Evolutionary conservation across 2,888 invertebrate genomes (phyloP), one percentile per base, ranked within the genome.

Genomic region (Scaptomyza reducta): DNA sequence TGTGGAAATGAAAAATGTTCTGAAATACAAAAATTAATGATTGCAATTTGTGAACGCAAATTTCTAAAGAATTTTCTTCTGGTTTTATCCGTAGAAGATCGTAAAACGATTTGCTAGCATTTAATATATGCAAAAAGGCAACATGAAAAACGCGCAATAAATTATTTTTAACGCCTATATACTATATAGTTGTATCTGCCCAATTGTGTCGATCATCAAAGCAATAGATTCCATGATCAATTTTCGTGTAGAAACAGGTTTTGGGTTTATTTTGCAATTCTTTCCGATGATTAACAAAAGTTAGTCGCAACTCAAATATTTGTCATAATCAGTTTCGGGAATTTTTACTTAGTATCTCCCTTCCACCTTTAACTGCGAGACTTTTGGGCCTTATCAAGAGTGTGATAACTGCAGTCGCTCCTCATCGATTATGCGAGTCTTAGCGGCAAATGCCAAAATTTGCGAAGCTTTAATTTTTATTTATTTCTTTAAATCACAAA

Each of bases 341-440:
- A 60, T 64, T 50, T 44, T 25, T 35, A n/a, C 14, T 55, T 29
- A 56, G 27, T 35, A 51, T 13, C 29, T 1, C 6, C 35, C 29
- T 29, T 47, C 9, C 16, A 31, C 18, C 42, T 58, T 58, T 61
- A 46, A 10, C 63, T 40, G 41, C 9, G 6, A 4, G 27, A 16
- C 18, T 31, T 18, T 14, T 22, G 22, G 22, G 22, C 5, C 57
- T 73, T 74, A 73, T 73, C 81, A 58, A 47, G 9, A 0, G 3
- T 31, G 49, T 67, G 71, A 63, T 71, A 63, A 42, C 46, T 70
- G 70, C 78, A 60, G 58, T 58, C 45, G 2, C n/a, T n/a, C 55
- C 74, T 64, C 83, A 80, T 80, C 80, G 80, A 86, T 80, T 80
- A 80, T 82, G 73, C 62, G 66, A 74, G 79, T 86, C 86, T 79